These are phyloP conservation scores for Morinoia aosen DNA, from an alignment of 2,888 invertebrate genomes.

Conservation along the genomic window DNA sequence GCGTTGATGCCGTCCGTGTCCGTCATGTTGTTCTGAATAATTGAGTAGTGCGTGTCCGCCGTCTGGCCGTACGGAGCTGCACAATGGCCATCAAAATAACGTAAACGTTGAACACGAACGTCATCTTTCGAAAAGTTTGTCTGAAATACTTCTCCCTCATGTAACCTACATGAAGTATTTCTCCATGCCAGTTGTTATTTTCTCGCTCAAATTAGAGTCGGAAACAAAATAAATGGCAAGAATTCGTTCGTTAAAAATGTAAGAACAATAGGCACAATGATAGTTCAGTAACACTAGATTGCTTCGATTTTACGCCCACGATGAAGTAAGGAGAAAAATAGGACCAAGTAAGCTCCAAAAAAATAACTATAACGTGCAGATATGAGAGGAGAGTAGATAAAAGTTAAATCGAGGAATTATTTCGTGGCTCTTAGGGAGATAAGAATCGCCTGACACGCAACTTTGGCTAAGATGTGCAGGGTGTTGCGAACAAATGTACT, in stretches of 20 bases:
- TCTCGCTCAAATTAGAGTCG: not conserved
- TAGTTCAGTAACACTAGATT: too few species aligned
- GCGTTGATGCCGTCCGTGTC: constrained; percentile 28
- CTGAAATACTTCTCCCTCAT: not conserved
- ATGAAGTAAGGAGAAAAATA: too few species aligned
- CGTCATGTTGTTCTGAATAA: constrained; percentile 54
- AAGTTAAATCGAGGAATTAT: too few species aligned
- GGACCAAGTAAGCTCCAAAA: too few species aligned
- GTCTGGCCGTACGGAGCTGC: constrained; percentile 55
- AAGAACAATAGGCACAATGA: not conserved
- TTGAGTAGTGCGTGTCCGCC: constrained; percentile 57
- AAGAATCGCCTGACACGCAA: too few species aligned
- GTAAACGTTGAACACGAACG: not conserved
- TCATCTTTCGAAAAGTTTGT: not conserved
- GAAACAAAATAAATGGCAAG: not conserved
- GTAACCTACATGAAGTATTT: not conserved
- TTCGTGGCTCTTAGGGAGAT: too few species aligned
- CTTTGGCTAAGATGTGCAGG: too few species aligned
- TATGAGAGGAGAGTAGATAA: too few species aligned
- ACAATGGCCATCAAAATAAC: not conserved
- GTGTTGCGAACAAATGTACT: too few species aligned
- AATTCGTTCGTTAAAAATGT: not conserved
- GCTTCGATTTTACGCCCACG: too few species aligned
- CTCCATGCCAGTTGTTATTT: not conserved
- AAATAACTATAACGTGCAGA: too few species aligned